phyloP scores from a whole-genome alignment of 2,888 invertebrate species.

The Hanleya hanleyi region DNA sequence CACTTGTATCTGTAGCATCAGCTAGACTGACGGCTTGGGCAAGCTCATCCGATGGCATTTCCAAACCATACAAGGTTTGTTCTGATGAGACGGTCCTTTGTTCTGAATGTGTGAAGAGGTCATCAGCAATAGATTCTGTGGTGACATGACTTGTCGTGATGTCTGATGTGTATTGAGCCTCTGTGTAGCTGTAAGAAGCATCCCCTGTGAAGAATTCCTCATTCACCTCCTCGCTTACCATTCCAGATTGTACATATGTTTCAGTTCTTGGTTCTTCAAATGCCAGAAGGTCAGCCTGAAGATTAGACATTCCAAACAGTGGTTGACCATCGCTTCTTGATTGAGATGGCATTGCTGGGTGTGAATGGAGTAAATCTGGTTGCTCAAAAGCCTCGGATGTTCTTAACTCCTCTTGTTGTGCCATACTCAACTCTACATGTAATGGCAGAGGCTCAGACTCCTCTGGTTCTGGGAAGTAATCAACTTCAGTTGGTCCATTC shows the following conservation, averaged over 20 bases:
- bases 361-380: too few relatives aligned
- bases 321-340: too few relatives aligned
- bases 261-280: too few relatives aligned
- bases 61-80: constrained; percentile 73
- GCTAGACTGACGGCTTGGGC: constrained; percentile 39
- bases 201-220: not conserved
- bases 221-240: too few relatives aligned
- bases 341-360: too few relatives aligned
- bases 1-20: not conserved
- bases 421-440: too few relatives aligned
- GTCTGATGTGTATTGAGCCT: not conserved
- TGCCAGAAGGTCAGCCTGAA: too few relatives aligned
- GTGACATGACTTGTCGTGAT: not conserved
- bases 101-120: not conserved
- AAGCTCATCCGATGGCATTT: constrained; percentile 71
- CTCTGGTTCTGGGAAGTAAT: constrained; percentile 74
- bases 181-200: not conserved
- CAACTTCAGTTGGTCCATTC: constrained; percentile 77
- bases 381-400: too few relatives aligned
- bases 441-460: constrained; percentile 2
- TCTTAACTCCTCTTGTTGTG: too few relatives aligned
- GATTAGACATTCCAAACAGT: too few relatives aligned
- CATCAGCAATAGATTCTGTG: not conserved
- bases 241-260: too few relatives aligned
- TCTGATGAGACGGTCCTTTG: constrained; percentile 47